phyloP scores from a whole-genome alignment of 1,140 invertebrate species.

The Zaprionus gabonicus region DNA sequence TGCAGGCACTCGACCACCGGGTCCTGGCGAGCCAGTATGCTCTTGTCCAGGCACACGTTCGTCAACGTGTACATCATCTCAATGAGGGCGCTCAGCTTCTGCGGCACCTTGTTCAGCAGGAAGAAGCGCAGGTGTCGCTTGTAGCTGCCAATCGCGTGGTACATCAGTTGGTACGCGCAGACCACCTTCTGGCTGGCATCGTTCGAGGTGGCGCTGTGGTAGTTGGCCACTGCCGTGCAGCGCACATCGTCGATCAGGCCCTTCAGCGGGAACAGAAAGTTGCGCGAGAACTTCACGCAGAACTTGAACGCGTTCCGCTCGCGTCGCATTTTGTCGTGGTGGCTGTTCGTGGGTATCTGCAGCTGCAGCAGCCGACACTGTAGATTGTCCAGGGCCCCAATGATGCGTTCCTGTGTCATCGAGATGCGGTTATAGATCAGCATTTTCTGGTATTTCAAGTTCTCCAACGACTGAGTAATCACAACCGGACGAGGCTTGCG shows the following conservation, averaged over 20 bases:
- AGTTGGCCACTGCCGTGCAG: conserved; percentile 43
- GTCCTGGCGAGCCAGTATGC: conserved; percentile 65
- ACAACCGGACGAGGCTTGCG: conserved; percentile 35
- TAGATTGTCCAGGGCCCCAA: conserved; percentile 58
- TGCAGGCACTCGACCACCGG: conserved; percentile 70
- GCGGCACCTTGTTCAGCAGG: conserved; percentile 73
- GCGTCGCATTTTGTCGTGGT: conserved; percentile 53
- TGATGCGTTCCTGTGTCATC: conserved; percentile 68
- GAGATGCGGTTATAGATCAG: conserved; percentile 69
- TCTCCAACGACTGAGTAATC: conserved; percentile 63
- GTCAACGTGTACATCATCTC: conserved; percentile 76
- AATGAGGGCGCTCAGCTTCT: conserved; percentile 72
- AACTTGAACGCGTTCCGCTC: conserved; percentile 74
- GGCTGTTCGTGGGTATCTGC: conserved; percentile 38
- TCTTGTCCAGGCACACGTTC: conserved; percentile 71
- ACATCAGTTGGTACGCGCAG: conserved; percentile 60
- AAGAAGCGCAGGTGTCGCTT: conserved; percentile 72
- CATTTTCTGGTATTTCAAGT: conserved; percentile 68
- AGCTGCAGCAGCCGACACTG: conserved; percentile 63
- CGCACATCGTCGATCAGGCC: conserved; percentile 74
- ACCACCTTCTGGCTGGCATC: conserved; percentile 71
- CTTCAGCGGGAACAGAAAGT: conserved; percentile 70
- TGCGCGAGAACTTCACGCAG: conserved; percentile 69
- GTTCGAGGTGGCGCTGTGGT: conserved; percentile 67
- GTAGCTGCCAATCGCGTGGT: conserved; percentile 59